Evolutionary conservation across 92 coral and sea anemone species (phyloP).

Genomic region (Phenganax marumi): DNA sequence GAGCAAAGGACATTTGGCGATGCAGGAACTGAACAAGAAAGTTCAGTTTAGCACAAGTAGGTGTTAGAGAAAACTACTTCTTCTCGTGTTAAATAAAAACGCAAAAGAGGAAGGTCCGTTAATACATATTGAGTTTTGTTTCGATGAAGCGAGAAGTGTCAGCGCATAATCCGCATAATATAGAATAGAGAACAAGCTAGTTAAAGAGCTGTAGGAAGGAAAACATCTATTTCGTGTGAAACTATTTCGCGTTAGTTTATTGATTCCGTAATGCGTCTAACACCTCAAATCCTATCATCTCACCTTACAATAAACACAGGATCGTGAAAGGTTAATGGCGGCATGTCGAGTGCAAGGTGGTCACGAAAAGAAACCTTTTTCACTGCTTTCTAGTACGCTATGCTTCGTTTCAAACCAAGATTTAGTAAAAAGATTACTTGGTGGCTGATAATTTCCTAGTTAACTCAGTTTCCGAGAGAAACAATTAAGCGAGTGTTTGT

Average conservation of each 20-base stretch:
- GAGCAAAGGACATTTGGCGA: background rate
- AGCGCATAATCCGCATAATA: background rate
- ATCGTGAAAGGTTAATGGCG: conserved; percentile 5
- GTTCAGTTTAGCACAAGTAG: background rate
- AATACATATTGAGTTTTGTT: conserved; percentile 4
- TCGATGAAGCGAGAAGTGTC: background rate
- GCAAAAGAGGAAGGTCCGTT: conserved; percentile 7
- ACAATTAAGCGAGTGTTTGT: background rate
- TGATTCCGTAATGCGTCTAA: conserved; percentile 32
- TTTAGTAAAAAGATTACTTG: background rate
- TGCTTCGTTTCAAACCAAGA: background rate
- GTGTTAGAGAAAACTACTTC: conserved; percentile 1
- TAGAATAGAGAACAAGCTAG: background rate
- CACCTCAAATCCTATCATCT: conserved; percentile 29
- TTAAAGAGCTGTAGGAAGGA: conserved; percentile 36
- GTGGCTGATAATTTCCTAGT: background rate
- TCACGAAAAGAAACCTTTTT: background rate
- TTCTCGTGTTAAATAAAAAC: background rate
- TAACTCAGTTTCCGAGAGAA: background rate
- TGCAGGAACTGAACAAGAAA: background rate
- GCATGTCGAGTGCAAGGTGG: background rate
- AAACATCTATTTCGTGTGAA: background rate
- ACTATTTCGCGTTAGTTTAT: conserved; percentile 5
- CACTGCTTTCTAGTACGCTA: background rate
- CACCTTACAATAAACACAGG: conserved; percentile 21